Percentiles rank a stretch among this genome's conserved stretches.
These are phyloP conservation scores for Camponotus fellah DNA, from an alignment of 2,888 invertebrate species.

Conservation along the genomic window DNA sequence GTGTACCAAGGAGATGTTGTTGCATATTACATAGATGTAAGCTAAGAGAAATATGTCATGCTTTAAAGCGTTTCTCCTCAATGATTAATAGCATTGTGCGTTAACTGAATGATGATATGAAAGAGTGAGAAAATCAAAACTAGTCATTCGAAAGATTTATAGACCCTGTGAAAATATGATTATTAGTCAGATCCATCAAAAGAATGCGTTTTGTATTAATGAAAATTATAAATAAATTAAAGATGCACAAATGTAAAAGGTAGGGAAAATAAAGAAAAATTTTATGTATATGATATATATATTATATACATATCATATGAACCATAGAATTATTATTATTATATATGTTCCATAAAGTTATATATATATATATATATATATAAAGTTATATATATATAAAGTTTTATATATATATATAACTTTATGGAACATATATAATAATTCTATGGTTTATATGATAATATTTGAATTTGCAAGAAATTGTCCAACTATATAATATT, in stretches of 20 bases:
- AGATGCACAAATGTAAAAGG: background rate
- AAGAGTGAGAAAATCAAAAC: background rate
- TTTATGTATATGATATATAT: background rate
- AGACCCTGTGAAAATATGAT: constrained; percentile 5
- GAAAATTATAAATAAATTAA: background rate
- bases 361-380: too few relatives aligned
- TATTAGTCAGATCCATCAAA: background rate
- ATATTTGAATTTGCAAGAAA: constrained; percentile 25
- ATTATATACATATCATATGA: too few relatives aligned
- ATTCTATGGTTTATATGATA: background rate
- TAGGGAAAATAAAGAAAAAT: background rate
- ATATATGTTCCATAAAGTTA: too few relatives aligned
- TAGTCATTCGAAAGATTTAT: background rate
- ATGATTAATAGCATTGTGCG: background rate
- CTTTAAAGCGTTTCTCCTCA: background rate
- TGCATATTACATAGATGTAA: constrained; percentile 27
- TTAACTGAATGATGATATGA: constrained; percentile 6
- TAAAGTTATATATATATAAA: too few relatives aligned
- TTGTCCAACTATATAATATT: background rate
- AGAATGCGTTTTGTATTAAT: background rate
- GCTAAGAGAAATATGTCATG: background rate
- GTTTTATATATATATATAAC: too few relatives aligned
- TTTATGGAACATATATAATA: background rate
- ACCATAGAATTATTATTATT: too few relatives aligned
- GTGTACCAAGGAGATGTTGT: background rate